Percentiles rank a stretch among this genome's conserved stretches.
Conservation (phyloP, 2,888 invertebrate genomes). For the Proisotoma minuta region DNA sequence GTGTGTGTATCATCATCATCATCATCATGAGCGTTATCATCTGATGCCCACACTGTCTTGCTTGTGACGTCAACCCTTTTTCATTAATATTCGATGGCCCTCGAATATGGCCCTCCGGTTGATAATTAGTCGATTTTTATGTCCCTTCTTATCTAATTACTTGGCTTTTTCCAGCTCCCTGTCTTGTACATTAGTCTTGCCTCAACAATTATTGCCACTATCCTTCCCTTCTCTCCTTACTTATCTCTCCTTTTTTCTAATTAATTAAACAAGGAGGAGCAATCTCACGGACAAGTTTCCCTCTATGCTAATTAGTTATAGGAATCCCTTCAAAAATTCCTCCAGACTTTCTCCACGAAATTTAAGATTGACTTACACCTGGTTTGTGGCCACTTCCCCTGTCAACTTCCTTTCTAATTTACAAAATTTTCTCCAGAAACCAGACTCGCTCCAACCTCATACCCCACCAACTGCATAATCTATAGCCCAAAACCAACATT, state of each 20-base stretch:
- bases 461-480: too few species aligned
- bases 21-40: slow-evolving; percentile 14
- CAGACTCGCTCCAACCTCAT: too few species aligned
- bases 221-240: slow-evolving; percentile 25
- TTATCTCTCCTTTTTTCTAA: slow-evolving; percentile 47
- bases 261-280: slow-evolving; percentile 48
- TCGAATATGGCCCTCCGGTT: slow-evolving; percentile 48
- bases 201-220: slow-evolving; percentile 16
- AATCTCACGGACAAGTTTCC: slow-evolving; percentile 20
- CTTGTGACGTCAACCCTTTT: slow-evolving; percentile 45
- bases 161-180: slow-evolving; percentile 33
- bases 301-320: slow-evolving; percentile 14
- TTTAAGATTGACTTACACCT: slow-evolving; percentile 26
- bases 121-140: slow-evolving; percentile 48
- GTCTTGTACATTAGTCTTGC: slow-evolving; percentile 11
- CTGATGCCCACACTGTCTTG: slow-evolving; percentile 16
- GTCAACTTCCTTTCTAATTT: slow-evolving; percentile 36
- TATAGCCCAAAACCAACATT: too few species aligned
- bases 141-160: slow-evolving; percentile 47
- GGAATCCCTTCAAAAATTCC: slow-evolving; percentile 11
- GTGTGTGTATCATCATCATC: slow-evolving; percentile 9
- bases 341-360: slow-evolving; percentile 9
- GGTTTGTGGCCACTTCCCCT: slow-evolving; percentile 34
- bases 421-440: slow-evolving; percentile 21
- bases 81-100: slow-evolving; percentile 48